Evolutionary conservation across 2,113 vertebrate species (phyloP), one percentile per base, ranked within the genome.

Genomic region (Pluvialis apricaria): DNA sequence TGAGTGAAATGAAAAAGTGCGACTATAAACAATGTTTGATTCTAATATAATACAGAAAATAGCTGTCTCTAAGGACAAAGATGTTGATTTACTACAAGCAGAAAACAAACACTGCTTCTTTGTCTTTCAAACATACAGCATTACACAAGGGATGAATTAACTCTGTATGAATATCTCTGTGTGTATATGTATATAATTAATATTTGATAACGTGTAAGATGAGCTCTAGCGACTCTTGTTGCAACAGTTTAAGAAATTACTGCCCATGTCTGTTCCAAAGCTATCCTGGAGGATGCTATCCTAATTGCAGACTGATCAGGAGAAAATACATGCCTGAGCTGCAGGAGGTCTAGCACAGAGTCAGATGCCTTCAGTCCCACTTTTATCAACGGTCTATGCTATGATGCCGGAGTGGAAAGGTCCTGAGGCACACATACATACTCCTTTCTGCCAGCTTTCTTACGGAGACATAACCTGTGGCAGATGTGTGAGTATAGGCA

Each of bases 321-420:
- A n/a, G 28, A 31, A 44, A 54, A 13, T 8, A 57, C 1, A 7
- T 34, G 32, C 34, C 42, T 71, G 85, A 85, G 42, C 32, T 88
- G 61, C 61, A 75, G 61, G 45, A 85, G 51, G 21, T 45, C 16
- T 70, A 61, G 24, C 45, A 40, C 34, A 28, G 11, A 38, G 21
- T 54, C 65, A 84, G 65, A 25, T 0, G 1, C 25, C 22, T 26
- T 83, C 34, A 75, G 8, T 28, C 51, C 25, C 54, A 58, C 42
- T 38, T 49, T 82, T 52, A 6, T 24, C 78, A 66, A 2, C 0
- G 3, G 12, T 15, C 68, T 32, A 0, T 22, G 19, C 28, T 6
- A 4, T 0, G 2, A 5, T 13, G 25, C 8, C 52, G 8, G 45
- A 32, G 32, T 15, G 13, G 66, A 49, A 58, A 70, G 34, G 28